Evolutionary conservation across 2,888 invertebrate species (phyloP), one percentile per base, ranked within the genome.

Genomic region (Eudiplozoon nipponicum): DNA sequence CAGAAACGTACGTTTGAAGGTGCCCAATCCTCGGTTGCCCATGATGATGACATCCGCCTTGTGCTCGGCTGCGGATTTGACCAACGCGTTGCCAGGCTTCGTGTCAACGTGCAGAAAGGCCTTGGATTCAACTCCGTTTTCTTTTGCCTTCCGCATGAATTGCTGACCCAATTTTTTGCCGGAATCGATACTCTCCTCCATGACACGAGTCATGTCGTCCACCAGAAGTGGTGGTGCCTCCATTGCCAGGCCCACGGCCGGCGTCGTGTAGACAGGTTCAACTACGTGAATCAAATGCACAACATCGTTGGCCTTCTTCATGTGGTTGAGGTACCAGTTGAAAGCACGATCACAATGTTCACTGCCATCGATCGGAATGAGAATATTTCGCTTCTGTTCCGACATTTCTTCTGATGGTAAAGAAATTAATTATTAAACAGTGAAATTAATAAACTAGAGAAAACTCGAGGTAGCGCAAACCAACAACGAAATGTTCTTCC

Each of bases 191-290:
- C 22, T 23, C 9, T 42, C 42, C 20, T 41, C 28, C 42, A 42
- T 42, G 18, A 33, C 42, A n/a, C 40, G 29, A n/a, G 38, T 33
- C 42, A 42, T 42, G 20, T 41, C 42, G 21, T 39, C 42, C n/a
- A 40, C 13, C n/a, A 41, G 15, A 41, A 45, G 40, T 40, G 45
- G 46, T 43, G 36, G 45, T 48, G 35, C 47, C 40, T 20, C 46
- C 34, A 13, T 45, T 35, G 17, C 39, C 44, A 38, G 49, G 49
- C 39, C 52, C 44, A 9, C 51, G 53, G 22, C 52, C 42, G 13
- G 57, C 49, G 47, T 57, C 56, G 47, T 57, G 55, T 5, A 57
- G 56, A 42, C 13, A 51, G 45, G 21, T 44, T 46, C 21, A 46
- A 45, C 49, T 45, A 34, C 26, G 43, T 52, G 51, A 5, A 52